Evolutionary conservation across 2,113 vertebrate species (phyloP), one percentile per base, ranked within the genome.

Genomic region (Phoxinus phoxinus): DNA sequence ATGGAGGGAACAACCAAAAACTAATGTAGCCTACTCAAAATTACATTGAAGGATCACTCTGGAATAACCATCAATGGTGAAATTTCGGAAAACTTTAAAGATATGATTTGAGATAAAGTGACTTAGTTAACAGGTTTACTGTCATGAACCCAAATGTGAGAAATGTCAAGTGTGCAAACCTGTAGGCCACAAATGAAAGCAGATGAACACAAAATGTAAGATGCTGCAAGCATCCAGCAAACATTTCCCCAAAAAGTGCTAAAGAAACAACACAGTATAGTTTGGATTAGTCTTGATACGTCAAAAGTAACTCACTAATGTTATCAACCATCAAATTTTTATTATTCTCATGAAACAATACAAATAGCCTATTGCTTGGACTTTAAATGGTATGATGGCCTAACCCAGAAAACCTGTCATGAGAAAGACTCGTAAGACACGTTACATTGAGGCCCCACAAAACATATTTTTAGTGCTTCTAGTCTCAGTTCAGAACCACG

Each of bases 1-100:
- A 86, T 86, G n/a, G 59, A 84, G 63, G 65, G 76, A 87, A 88
- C 76, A 86, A 89, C 65, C 80, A 86, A 86, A 79, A 17, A 83
- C 73, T 35, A 78, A 72, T 72, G 56, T 59, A 76, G 21, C 44
- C 53, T 58, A 69, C 21, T 27, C 41, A 69, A 12, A 23, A 32
- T 51, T 69, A 23, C 25, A 51, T 21, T 81, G 25, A 67, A 63
- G 12, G 25, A 41, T 46, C 13, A 65, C 61, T 81, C 17, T 30
- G 25, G 61, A 69, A 51, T 25, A 81, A 63, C 59, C 78, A 65
- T 4, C 58, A 80, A 65, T 48, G 7, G 9, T 30, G 59, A 80
- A 46, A 3, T 76, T 32, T 53, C n/a, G 6, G 46, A 7, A 76
- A 17, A 53, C 46, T 76, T 25, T 30, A 13, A 53, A 9, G 21